A percentile compares a stretch with the other conserved stretches of the same genome.
phyloP scores from a whole-genome alignment of 2,888 invertebrate species.

The Sphaerolaimus hirsutus region DNA sequence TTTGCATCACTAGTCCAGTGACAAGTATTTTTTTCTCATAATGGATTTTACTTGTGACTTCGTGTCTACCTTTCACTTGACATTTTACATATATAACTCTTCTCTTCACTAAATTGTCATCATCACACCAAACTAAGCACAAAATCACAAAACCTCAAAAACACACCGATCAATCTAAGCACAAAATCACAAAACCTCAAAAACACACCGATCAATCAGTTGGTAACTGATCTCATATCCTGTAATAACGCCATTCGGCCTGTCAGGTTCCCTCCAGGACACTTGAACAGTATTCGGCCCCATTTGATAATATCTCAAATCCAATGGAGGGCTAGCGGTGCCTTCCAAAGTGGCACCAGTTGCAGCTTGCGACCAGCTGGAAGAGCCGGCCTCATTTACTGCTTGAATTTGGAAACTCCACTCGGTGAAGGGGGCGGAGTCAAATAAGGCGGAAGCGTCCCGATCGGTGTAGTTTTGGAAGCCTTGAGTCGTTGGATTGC shows the following conservation, averaged over 20 bases:
- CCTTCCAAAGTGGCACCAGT: neutral
- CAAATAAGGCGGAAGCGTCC: constrained; percentile 17
- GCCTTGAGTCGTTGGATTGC: constrained; percentile 9
- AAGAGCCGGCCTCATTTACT: constrained; percentile 20
- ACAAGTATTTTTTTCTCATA: too few species aligned
- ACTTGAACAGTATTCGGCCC: constrained; percentile 18
- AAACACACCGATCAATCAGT: constrained; percentile 13
- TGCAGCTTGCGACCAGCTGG: constrained; percentile 14
- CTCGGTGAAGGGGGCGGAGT: constrained; percentile 20
- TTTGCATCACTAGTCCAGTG: too few species aligned
- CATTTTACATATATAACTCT: too few species aligned
- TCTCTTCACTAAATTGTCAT: too few species aligned
- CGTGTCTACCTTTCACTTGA: too few species aligned
- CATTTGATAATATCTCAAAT: constrained; percentile 11
- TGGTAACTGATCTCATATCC: constrained; percentile 24
- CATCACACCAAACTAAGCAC: too few species aligned
- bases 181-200: neutral
- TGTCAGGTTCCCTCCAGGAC: constrained; percentile 18
- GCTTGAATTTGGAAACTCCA: constrained; percentile 24
- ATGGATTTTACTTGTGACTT: too few species aligned
- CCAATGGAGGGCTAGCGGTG: constrained; percentile 19
- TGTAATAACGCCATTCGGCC: constrained; percentile 20
- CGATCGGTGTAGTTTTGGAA: constrained; percentile 17
- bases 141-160: too few species aligned
- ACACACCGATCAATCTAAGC: neutral